Base-by-base conservation (phyloP, 2,113 vertebrate genomes). In the Calonectris borealis region DNA sequence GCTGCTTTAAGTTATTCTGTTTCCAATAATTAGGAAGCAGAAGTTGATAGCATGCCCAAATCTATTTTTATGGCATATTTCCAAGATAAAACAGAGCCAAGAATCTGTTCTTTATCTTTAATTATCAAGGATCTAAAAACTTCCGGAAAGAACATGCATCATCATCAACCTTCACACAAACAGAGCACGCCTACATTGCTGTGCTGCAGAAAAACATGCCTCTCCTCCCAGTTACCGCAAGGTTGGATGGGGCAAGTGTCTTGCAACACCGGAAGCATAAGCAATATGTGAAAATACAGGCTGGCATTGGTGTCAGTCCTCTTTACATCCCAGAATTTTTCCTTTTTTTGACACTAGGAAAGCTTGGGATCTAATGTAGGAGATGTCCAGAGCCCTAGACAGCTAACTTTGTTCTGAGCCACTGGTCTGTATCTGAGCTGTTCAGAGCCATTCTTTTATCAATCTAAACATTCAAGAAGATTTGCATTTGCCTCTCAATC, bases 111-210 rank as follows among this genome's bases (percentile, higher is more conserved):
- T 57, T 95, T 95, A 86, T 92, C 88, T 71, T 29, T 62, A 38
- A 11, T 34, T 88, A 92, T 36, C 83, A 92, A 83, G 22, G 38
- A 75, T 76, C 61, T 84, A 64, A 95, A 93, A 93, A 29, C 38
- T 93, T 94, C 65, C 49, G 42, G 92, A 88, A 54, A 32, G 91
- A 75, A 7, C 55, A 16, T 8, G 49, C 16, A 80, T 91, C 93
- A 85, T 36, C 60, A 3, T 7, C 65, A 91, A 12, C 57, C 83
- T 48, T 78, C 7, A 6, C 83, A 57, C 71, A 94, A 96, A 8
- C 77, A 93, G 52, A 86, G 78, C 91, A 94, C 95, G 27, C 96
- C 96, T 76, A 93, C 13, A 8, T 24, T 24, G 58, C 80, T 40
- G 44, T 2, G 40, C 62, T 73, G 86, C 48, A 29, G 69, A 58